Conservation (phyloP, 2,888 invertebrate genomes). For the Coleophora deauratella region DNA sequence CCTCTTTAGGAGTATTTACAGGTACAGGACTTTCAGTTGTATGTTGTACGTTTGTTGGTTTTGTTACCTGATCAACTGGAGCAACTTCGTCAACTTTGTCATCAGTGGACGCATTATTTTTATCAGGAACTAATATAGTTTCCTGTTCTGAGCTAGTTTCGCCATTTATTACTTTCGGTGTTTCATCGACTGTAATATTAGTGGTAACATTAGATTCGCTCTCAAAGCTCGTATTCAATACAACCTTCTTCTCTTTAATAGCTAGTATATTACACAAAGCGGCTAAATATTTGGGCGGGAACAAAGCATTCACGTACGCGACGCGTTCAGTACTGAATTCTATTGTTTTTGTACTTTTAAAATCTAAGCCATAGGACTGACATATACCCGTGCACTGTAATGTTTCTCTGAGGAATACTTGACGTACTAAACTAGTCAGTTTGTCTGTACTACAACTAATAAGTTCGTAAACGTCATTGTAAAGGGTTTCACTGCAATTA, state of each 20-base stretch:
- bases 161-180: constrained; percentile 38
- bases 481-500: constrained; percentile 82
- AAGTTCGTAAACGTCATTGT: constrained; percentile 81
- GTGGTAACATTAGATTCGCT: constrained; percentile 63
- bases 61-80: constrained; percentile 34
- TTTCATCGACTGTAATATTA: constrained; percentile 57
- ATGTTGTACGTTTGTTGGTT: constrained; percentile 32
- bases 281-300: constrained; percentile 80
- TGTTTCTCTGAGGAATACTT: constrained; percentile 75
- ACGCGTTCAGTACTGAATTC: constrained; percentile 63
- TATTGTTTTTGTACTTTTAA: constrained; percentile 71
- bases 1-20: constrained; percentile 42
- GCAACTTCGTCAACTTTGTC: constrained; percentile 47
- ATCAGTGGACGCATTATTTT: constrained; percentile 41
- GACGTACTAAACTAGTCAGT: constrained; percentile 75
- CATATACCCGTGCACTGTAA: constrained; percentile 77
- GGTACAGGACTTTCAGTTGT: constrained; percentile 31
- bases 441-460: constrained; percentile 80
- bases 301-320: constrained; percentile 76
- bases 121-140: constrained; percentile 45
- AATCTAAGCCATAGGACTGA: constrained; percentile 76
- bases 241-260: constrained; percentile 77
- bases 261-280: constrained; percentile 86
- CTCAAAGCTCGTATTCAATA: constrained; percentile 77
- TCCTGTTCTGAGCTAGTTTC: constrained; percentile 52